Evolutionary conservation across 1,140 invertebrate genomes (phyloP), one percentile per base, ranked within the genome.

Genomic region (Pollicipes pollicipes): DNA sequence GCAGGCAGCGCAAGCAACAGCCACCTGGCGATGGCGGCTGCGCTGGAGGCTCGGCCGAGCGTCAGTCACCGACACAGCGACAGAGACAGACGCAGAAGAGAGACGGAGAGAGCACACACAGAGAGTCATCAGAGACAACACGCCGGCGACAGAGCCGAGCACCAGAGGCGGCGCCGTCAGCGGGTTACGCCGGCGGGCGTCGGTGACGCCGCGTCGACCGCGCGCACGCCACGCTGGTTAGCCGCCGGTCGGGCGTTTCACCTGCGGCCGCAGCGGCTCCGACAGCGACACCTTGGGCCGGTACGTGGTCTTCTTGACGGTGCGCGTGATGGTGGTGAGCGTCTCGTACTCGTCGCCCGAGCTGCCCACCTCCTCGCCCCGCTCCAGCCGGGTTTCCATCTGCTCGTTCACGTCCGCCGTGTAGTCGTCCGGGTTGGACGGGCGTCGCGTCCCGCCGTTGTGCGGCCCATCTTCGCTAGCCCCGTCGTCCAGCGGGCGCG

Each of bases 291-390:
- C 17, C 17, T 58, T 58, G 6, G 64, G 64, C n/a, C n/a, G n/a
- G 64, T 66, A 66, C 24, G 64, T 66, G 64, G 64, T 66, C 64
- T 66, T 66, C 3, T 21, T 3, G 10, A 66, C 10, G 8, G 64
- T 66, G 64, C 64, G 64, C 26, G 64, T 66, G n/a, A 66, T 66
- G 27, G 64, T 66, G 27, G 64, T 66, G 27, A 66, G 27, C 64
- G 64, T 66, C 28, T 66, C 64, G 28, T 66, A 66, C 64, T 66
- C 64, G n/a, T 66, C 64, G 6, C 28, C 64, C 27, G 27, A 21
- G 64, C 6, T 10, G 64, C 28, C 64, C 8, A n/a, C 24, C 45
- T 58, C 45, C 2, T 10, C 21, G 45, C 45, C 45, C 10, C 24
- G 6, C 45, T 13, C 6, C 17, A 21, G 13, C 2, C 45, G 45